Percentiles rank a stretch among this genome's conserved stretches.
Evolutionary conservation across 2,888 invertebrate species (phyloP).

Genomic region (Meliscaeva auricollis): DNA sequence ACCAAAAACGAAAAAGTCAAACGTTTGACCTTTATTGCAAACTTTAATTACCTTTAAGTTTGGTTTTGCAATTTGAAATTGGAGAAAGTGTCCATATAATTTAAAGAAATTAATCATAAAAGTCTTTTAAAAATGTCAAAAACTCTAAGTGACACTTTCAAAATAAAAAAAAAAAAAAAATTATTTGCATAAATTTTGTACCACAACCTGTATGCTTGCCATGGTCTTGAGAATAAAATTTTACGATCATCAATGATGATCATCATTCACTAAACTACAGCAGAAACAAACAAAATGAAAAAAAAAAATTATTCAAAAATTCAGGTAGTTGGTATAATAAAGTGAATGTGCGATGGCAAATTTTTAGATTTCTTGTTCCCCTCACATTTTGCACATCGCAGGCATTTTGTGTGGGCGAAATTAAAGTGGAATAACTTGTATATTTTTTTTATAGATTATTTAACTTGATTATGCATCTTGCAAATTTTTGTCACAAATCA

Average conservation of each 20-base stretch:
- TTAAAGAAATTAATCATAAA: slow-evolving; percentile 1
- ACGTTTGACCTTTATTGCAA: too few relatives aligned
- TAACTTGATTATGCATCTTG: slow-evolving; percentile 16
- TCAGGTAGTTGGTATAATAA: slow-evolving; percentile 34
- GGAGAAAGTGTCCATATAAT: slow-evolving; percentile 2
- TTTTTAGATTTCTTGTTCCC: slow-evolving; percentile 13
- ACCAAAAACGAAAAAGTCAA: too few relatives aligned
- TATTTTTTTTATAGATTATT: slow-evolving; percentile 36
- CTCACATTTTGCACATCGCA: slow-evolving; percentile 44
- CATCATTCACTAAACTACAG: slow-evolving; percentile 30
- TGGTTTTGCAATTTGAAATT: not conserved
- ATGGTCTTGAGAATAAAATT: slow-evolving; percentile 36
- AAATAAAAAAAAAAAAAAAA: not conserved
- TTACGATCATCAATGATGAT: slow-evolving; percentile 41
- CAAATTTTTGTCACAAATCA: slow-evolving; percentile 45
- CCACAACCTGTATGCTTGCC: not conserved
- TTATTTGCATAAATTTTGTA: slow-evolving; percentile 18
- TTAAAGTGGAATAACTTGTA: slow-evolving; percentile 56
- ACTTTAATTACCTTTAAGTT: not conserved
- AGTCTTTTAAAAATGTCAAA: slow-evolving; percentile 6
- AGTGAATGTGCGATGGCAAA: not conserved
- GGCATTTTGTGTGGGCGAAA: slow-evolving; percentile 57
- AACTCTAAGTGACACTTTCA: slow-evolving; percentile 2
- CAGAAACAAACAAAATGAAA: slow-evolving; percentile 43
- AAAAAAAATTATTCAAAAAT: slow-evolving; percentile 22